Base-by-base conservation (phyloP, 2,113 vertebrate species). In the Dipodomys stephensi region DNA sequence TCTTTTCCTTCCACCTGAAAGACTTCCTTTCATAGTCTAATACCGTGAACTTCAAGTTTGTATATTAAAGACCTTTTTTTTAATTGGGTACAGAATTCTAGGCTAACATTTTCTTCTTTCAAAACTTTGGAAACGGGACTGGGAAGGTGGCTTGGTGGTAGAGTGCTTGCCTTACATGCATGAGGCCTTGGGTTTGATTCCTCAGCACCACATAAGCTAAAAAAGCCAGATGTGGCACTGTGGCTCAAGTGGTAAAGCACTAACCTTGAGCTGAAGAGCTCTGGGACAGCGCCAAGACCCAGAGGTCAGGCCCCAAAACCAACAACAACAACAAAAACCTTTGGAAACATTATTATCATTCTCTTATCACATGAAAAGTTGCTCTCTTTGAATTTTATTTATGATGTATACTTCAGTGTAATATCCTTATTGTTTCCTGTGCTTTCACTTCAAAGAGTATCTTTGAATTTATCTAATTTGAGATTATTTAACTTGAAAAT, bases 351-450 rank as follows among this genome's bases (percentile, higher is more conserved):
- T 67, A 35, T 32, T 79, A 32, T 46, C 49, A 57, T 30, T 71
- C 39, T 81, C 49, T 49, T 84, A 22, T 93, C 64, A 35, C 7
- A 76, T 80, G 10, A 15, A 53, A n/a, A 53, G 19, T 2, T 89
- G 49, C 5, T 49, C 12, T 27, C n/a, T 74, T 87, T 44, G 32
- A 7, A 90, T 80, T 64, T 35, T 82, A n/a, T 82, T 83, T 74
- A 67, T 46, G 20, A 62, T 78, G 5, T 27, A 39, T 39, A 22
- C 4, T 78, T 92, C 87, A n/a, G 20, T 65, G 4, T 65, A 22
- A 57, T 74, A 74, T 80, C 76, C 74, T 87, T 69, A 13, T 27
- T 28, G 72, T 28, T 92, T 95, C 46, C 84, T 81, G 8, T 85
- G 23, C 39, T 88, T 88, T 39, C 13, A 16, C 5, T 39, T 92